phyloP scores from a whole-genome alignment of 2,888 invertebrate species.

The Rhagophthalmus giganteus region DNA sequence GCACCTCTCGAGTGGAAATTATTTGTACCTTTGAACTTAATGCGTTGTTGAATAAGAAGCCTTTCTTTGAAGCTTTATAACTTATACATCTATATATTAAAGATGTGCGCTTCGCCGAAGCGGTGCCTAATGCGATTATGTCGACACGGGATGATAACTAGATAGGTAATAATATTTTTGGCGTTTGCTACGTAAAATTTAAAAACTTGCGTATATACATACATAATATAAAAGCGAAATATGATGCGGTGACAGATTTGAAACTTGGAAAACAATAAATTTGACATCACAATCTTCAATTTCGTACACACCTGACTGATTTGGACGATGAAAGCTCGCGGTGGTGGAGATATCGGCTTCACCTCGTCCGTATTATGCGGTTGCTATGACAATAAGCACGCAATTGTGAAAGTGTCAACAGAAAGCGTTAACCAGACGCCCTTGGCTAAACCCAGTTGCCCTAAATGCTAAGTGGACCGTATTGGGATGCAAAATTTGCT shows the following conservation, averaged over 20 bases:
- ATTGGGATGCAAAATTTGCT: constrained; percentile 35
- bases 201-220: constrained; percentile 2
- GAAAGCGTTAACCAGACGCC: constrained; percentile 27
- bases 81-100: too few relatives aligned
- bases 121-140: too few relatives aligned
- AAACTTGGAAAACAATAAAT: constrained; percentile 30
- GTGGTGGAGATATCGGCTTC: constrained; percentile 18
- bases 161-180: too few relatives aligned
- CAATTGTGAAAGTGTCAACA: constrained; percentile 33
- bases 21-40: too few relatives aligned
- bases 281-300: constrained; percentile 25
- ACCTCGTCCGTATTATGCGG: constrained; percentile 28
- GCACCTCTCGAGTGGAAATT: too few relatives aligned
- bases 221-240: constrained; percentile 10
- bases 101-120: too few relatives aligned
- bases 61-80: too few relatives aligned
- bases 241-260: constrained; percentile 24
- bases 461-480: constrained; percentile 36
- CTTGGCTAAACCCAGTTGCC: constrained; percentile 30
- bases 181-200: too few relatives aligned
- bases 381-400: constrained; percentile 28
- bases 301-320: constrained; percentile 25
- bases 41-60: too few relatives aligned
- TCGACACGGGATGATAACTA: too few relatives aligned
- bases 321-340: constrained; percentile 24